These are phyloP conservation scores for Hypomecis punctinalis DNA, from an alignment of 2,888 invertebrate species.

Conservation along the genomic window DNA sequence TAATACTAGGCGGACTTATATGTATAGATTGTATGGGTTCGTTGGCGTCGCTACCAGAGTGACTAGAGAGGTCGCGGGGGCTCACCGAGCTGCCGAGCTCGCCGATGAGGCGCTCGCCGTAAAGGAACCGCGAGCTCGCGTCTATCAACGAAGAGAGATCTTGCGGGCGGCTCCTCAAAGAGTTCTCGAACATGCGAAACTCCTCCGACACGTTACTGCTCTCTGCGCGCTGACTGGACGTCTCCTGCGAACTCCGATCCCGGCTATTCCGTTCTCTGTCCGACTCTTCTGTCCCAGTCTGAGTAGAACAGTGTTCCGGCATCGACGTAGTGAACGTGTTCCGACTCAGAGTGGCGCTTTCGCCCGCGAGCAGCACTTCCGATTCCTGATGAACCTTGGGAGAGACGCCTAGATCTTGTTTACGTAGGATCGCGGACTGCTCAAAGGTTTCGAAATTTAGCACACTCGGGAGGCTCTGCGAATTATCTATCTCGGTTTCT, in stretches of 20 bases:
- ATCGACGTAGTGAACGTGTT: constrained; percentile 45
- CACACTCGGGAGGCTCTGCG: constrained; percentile 49
- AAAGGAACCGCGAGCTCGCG: constrained; percentile 64
- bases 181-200: constrained; percentile 68
- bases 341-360: constrained; percentile 56
- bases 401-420: constrained; percentile 39
- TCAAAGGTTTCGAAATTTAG: constrained; percentile 66
- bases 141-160: constrained; percentile 69
- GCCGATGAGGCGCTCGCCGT: constrained; percentile 64
- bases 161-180: constrained; percentile 65
- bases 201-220: constrained; percentile 66
- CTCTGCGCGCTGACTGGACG: constrained; percentile 64
- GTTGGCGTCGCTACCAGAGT: constrained; percentile 46
- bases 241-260: constrained; percentile 58
- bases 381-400: constrained; percentile 53
- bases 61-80: constrained; percentile 53
- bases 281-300: constrained; percentile 70
- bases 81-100: constrained; percentile 62
- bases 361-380: constrained; percentile 60
- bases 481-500: constrained; percentile 43
- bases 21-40: constrained; percentile 55
- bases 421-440: constrained; percentile 54
- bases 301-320: constrained; percentile 60
- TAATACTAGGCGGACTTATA: constrained; percentile 63
- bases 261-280: constrained; percentile 62